Percentiles rank a stretch among this genome's conserved stretches.
These are phyloP conservation scores for Ornithoptera priamus DNA, from an alignment of 2,888 invertebrate genomes.

Conservation along the genomic window DNA sequence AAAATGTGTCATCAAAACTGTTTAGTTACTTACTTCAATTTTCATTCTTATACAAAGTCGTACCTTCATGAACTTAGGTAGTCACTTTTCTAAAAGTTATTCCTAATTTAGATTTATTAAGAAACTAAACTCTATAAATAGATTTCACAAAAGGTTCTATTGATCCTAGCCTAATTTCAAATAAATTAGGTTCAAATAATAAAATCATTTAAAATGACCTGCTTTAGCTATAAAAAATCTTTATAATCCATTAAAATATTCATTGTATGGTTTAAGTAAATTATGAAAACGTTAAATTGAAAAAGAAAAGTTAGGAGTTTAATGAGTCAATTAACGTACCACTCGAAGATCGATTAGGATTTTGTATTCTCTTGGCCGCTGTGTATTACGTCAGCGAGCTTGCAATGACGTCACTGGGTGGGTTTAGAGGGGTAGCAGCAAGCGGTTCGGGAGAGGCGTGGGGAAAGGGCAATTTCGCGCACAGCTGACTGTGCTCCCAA, in stretches of 20 bases:
- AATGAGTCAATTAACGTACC: constrained; percentile 9
- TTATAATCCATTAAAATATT: too few species aligned
- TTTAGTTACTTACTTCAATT: not conserved
- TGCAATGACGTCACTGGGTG: constrained; percentile 64
- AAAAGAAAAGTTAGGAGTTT: not conserved
- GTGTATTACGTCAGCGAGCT: constrained; percentile 69
- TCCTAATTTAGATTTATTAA: not conserved
- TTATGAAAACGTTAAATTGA: not conserved
- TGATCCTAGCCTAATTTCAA: too few species aligned
- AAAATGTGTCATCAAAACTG: not conserved
- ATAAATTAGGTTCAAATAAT: too few species aligned
- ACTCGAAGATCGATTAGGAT: constrained; percentile 65
- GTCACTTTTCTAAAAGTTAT: not conserved
- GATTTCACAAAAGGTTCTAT: not conserved
- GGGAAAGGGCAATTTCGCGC: constrained; percentile 61
- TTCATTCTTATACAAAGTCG: not conserved
- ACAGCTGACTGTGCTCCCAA: constrained; percentile 68
- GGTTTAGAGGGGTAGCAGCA: constrained; percentile 47
- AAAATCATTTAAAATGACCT: too few species aligned
- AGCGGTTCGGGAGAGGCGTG: constrained; percentile 45
- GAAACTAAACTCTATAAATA: constrained; percentile 1
- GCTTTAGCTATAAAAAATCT: too few species aligned
- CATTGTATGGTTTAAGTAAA: not conserved
- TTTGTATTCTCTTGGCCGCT: constrained; percentile 53
- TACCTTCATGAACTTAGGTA: not conserved